Percentiles rank a stretch among this genome's conserved stretches.
These are phyloP conservation scores for Cheiracanthium punctorium DNA, from an alignment of 2,888 invertebrate species.

Conservation along the genomic window DNA sequence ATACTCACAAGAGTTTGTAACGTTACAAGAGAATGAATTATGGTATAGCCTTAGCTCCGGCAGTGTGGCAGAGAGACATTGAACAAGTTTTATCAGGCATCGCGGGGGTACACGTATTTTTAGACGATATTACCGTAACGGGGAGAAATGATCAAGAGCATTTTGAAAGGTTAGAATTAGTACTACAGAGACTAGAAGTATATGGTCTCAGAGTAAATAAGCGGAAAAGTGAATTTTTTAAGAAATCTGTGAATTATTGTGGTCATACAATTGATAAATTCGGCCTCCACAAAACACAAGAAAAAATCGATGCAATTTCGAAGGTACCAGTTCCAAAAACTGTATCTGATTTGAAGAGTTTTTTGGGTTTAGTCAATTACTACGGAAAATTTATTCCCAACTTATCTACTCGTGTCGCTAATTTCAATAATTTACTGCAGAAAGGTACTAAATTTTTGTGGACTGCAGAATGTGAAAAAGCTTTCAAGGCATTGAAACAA, in stretches of 20 bases:
- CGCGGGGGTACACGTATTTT: too few species aligned
- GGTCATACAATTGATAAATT: slow-evolving; percentile 39
- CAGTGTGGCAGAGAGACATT: neutral
- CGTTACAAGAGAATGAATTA: too few species aligned
- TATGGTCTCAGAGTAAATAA: too few species aligned
- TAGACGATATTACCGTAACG: too few species aligned
- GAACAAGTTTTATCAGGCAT: too few species aligned
- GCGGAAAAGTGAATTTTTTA: too few species aligned
- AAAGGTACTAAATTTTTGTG: slow-evolving; percentile 38
- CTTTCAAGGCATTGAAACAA: slow-evolving; percentile 41
- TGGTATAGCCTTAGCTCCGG: too few species aligned
- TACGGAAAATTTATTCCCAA: slow-evolving; percentile 48
- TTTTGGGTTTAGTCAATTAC: slow-evolving; percentile 46
- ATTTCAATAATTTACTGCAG: slow-evolving; percentile 39
- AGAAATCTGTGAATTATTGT: slow-evolving; percentile 31
- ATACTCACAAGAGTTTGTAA: too few species aligned
- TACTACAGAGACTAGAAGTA: too few species aligned
- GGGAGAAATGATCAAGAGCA: too few species aligned
- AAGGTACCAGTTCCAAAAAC: slow-evolving; percentile 48
- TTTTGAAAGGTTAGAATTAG: too few species aligned
- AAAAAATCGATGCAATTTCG: slow-evolving; percentile 46
- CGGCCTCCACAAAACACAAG: slow-evolving; percentile 39
- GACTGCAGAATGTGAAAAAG: slow-evolving; percentile 46
- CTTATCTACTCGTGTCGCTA: slow-evolving; percentile 41
- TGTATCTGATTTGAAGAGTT: slow-evolving; percentile 44